Conservation (phyloP, 1,140 invertebrate species). For the Dryas iulia region DNA sequence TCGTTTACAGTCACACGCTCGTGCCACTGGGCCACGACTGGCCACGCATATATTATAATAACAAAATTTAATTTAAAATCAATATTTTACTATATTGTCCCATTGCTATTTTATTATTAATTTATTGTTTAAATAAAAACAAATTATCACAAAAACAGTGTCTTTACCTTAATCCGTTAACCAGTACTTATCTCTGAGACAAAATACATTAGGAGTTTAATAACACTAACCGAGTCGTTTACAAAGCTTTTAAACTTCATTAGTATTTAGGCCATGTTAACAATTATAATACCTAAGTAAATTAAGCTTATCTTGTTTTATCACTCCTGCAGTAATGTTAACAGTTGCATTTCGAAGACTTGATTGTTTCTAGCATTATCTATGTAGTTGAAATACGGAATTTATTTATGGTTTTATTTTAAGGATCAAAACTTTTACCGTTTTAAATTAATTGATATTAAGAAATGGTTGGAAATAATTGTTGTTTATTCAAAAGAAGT, state of each 20-base stretch:
- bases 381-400: not conserved
- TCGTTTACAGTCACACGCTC: no score
- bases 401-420: not conserved
- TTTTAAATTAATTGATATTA: no score
- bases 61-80: no score
- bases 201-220: not conserved
- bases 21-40: no score
- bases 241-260: slow-evolving; percentile 24
- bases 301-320: slow-evolving; percentile 27
- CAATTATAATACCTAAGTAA: slow-evolving; percentile 31
- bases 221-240: slow-evolving; percentile 4
- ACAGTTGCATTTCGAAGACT: slow-evolving; percentile 16
- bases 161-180: slow-evolving; percentile 5
- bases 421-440: no score
- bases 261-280: slow-evolving; percentile 29
- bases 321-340: slow-evolving; percentile 28
- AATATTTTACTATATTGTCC: no score
- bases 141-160: not conserved
- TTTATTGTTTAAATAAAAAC: no score
- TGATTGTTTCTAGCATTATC: not conserved
- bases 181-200: not conserved
- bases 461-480: no score
- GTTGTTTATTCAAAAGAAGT: no score
- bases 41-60: no score
- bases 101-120: no score